Evolutionary conservation across 2,113 vertebrate genomes (phyloP).

Genomic region (Poecile atricapillus): DNA sequence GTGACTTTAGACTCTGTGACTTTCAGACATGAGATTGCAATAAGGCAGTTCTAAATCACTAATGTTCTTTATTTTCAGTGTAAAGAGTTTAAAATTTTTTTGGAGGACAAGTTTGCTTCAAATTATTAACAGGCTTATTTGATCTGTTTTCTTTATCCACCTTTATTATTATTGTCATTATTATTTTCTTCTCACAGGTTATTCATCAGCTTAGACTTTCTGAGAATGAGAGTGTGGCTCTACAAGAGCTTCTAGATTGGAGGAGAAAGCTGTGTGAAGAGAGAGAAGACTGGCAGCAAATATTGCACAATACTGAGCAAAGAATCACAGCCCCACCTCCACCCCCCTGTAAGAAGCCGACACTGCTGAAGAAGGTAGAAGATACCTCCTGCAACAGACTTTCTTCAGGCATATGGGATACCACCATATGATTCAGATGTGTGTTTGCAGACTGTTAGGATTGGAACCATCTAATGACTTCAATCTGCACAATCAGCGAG

Average conservation of each 20-base stretch:
- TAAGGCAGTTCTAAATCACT: background rate
- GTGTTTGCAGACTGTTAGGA: background rate
- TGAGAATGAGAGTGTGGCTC: conserved; percentile 79
- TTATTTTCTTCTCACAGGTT: conserved; percentile 68
- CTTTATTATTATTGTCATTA: background rate
- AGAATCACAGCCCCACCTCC: conserved; percentile 71
- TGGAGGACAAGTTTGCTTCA: background rate
- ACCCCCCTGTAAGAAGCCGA: conserved; percentile 81
- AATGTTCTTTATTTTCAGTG: background rate
- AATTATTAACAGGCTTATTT: background rate
- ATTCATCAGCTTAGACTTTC: conserved; percentile 82
- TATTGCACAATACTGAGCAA: conserved; percentile 68
- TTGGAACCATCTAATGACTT: background rate
- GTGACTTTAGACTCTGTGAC: background rate
- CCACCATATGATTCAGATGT: conserved; percentile 41
- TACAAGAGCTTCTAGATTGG: conserved; percentile 86
- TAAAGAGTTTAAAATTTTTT: background rate
- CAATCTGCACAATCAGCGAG: background rate
- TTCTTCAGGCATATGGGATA: conserved; percentile 69
- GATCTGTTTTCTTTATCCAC: background rate
- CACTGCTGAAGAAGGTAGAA: conserved; percentile 75
- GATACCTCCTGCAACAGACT: conserved; percentile 66
- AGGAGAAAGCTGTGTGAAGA: conserved; percentile 84
- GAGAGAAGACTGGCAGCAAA: conserved; percentile 73
- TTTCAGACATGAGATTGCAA: background rate